Percentiles rank a stretch among this genome's conserved stretches.
Conservation (phyloP, 2,113 vertebrate species). For the Neodontobutis hainanensis region DNA sequence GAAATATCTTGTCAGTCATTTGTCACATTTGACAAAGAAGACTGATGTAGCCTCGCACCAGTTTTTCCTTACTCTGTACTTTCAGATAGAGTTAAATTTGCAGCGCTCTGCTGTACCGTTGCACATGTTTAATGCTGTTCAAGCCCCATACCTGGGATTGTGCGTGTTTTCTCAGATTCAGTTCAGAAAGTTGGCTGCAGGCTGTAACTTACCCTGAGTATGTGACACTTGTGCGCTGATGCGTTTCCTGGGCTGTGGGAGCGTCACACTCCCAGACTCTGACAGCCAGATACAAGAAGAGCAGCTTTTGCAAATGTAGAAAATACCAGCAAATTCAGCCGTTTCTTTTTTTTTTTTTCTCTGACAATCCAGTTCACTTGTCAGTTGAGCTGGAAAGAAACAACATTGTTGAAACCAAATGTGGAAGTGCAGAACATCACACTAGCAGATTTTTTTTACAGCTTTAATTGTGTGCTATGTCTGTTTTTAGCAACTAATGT, state of each 20-base stretch:
- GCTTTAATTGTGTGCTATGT: neutral
- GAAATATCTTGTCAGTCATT: neutral
- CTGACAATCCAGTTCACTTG: constrained; percentile 24
- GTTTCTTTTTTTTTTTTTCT: constrained; percentile 18
- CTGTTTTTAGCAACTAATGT: neutral
- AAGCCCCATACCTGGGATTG: constrained; percentile 27
- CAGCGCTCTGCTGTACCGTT: constrained; percentile 1
- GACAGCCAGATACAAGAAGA: constrained; percentile 43
- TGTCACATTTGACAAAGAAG: neutral
- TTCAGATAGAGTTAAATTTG: constrained; percentile 14
- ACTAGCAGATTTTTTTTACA: constrained; percentile 5
- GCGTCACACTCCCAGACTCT: constrained; percentile 24
- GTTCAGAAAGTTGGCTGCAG: constrained; percentile 33
- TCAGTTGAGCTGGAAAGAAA: constrained; percentile 22
- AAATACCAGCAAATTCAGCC: constrained; percentile 2
- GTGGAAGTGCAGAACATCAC: constrained; percentile 19
- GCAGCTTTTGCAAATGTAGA: constrained; percentile 24
- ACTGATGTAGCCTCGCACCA: neutral
- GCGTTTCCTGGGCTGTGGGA: constrained; percentile 27
- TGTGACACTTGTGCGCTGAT: constrained; percentile 37
- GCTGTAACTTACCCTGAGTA: constrained; percentile 19
- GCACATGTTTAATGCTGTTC: constrained; percentile 26
- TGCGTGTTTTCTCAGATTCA: constrained; percentile 20
- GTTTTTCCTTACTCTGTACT: neutral
- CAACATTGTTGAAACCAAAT: constrained; percentile 21